These are phyloP conservation scores for Tribolium freemani DNA, from an alignment of 2,888 invertebrate genomes.

Conservation along the genomic window DNA sequence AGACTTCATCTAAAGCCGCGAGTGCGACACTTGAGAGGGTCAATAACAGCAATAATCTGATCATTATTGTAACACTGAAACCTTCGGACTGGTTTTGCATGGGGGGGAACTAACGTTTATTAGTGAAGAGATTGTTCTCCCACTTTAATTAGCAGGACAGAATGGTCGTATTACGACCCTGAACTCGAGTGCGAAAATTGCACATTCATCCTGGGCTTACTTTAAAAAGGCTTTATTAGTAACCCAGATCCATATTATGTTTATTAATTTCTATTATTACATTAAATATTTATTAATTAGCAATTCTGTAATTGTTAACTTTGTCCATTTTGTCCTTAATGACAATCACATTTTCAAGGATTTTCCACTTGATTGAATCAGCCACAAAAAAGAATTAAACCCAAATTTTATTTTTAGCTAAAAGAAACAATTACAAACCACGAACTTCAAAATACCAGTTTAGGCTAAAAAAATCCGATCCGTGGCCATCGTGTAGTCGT, in stretches of 20 bases:
- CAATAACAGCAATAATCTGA: slow-evolving; percentile 25
- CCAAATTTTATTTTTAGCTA: not conserved
- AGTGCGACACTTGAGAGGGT: slow-evolving; percentile 27
- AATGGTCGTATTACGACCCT: slow-evolving; percentile 8
- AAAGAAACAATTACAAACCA: not conserved
- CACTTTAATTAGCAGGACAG: slow-evolving; percentile 4
- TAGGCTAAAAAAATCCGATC: not conserved
- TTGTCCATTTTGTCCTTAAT: not conserved
- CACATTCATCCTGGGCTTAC: not conserved
- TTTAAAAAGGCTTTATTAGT: not conserved
- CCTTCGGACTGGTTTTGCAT: not conserved
- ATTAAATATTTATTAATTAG: no score
- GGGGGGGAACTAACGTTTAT: slow-evolving; percentile 7
- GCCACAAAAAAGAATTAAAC: no score
- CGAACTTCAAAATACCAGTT: slow-evolving; percentile 1
- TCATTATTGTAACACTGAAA: slow-evolving; percentile 26
- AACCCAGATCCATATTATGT: no score
- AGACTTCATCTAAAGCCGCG: slow-evolving; percentile 74
- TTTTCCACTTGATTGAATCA: slow-evolving; percentile 2
- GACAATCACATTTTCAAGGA: slow-evolving; percentile 3
- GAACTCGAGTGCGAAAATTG: slow-evolving; percentile 19
- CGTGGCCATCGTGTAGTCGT: slow-evolving; percentile 1
- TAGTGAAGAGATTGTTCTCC: slow-evolving; percentile 21
- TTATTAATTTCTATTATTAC: no score
- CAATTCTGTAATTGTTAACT: no score